These are phyloP conservation scores for Spodoptera littoralis DNA, from an alignment of 2,888 invertebrate genomes.

Conservation along the genomic window DNA sequence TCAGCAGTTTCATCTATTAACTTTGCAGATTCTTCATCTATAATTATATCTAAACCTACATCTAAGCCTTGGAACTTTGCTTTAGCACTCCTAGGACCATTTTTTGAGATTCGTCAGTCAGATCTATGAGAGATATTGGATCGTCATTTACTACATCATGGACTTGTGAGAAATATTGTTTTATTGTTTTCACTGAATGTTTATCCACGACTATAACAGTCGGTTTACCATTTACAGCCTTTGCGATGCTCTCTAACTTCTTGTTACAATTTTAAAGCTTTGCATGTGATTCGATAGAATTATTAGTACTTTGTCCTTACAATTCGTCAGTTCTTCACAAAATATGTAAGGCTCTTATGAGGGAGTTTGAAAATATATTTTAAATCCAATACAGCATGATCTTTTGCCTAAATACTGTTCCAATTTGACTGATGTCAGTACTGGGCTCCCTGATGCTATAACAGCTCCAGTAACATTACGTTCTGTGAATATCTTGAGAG, in stretches of 20 bases:
- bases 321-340: conserved; percentile 13
- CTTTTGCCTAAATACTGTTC: conserved; percentile 13
- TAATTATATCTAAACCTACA: conserved; percentile 27
- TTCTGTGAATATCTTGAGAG: conserved; percentile 4
- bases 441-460: conserved; percentile 8
- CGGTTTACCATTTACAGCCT: conserved; percentile 12
- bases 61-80: conserved; percentile 37
- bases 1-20: conserved; percentile 22
- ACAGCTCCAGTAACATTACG: not conserved
- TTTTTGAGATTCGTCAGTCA: conserved; percentile 25
- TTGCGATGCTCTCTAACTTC: conserved; percentile 11
- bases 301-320: conserved; percentile 12
- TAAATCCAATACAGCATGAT: conserved; percentile 18
- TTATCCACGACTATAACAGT: conserved; percentile 13
- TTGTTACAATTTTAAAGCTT: not conserved
- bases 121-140: conserved; percentile 17
- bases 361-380: conserved; percentile 18
- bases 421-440: conserved; percentile 17
- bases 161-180: conserved; percentile 9
- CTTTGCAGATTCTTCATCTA: conserved; percentile 3
- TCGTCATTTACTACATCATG: conserved; percentile 8
- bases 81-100: conserved; percentile 13
- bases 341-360: conserved; percentile 1
- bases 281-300: conserved; percentile 9
- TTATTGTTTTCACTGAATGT: conserved; percentile 2